Percentiles rank a stretch among this genome's conserved stretches.
These are phyloP conservation scores for Metopolophium dirhodum DNA, from an alignment of 1,140 invertebrate genomes.

Conservation along the genomic window DNA sequence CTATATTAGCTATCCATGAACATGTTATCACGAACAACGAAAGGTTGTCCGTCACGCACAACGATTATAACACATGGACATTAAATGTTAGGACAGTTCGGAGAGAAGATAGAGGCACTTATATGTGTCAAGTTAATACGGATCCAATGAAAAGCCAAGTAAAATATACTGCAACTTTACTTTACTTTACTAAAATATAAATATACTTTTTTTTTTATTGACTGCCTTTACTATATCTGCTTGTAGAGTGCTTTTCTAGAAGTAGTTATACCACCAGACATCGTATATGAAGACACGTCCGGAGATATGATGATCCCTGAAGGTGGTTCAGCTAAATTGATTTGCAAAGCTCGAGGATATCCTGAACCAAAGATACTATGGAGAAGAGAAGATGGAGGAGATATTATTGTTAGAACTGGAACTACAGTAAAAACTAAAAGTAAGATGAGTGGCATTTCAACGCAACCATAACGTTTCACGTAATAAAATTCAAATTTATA, in stretches of 20 bases:
- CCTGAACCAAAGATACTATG: conserved; percentile 85
- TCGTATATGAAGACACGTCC: conserved; percentile 85
- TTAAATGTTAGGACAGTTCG: conserved; percentile 82
- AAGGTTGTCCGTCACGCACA: conserved; percentile 83
- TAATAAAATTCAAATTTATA: background rate
- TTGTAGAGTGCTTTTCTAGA: conserved; percentile 82
- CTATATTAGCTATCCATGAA: conserved; percentile 88
- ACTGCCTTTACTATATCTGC: conserved; percentile 58
- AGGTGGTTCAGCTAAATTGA: conserved; percentile 84
- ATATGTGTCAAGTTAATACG: conserved; percentile 94
- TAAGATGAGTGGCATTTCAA: conserved; percentile 36
- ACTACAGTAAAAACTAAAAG: conserved; percentile 60
- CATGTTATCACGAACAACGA: conserved; percentile 91
- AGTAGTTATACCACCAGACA: conserved; percentile 90
- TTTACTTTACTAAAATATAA: background rate
- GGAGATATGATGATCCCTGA: conserved; percentile 91
- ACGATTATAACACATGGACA: conserved; percentile 86
- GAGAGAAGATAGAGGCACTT: conserved; percentile 82
- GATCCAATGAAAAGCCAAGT: conserved; percentile 93
- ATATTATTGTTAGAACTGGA: conserved; percentile 74
- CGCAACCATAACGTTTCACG: background rate
- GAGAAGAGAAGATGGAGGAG: conserved; percentile 83
- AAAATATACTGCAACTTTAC: conserved; percentile 60
- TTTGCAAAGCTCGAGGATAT: conserved; percentile 84
- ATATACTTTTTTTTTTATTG: conserved; percentile 36